These are phyloP conservation scores for Lepidurus couesii DNA, from an alignment of 1,140 invertebrate genomes.

Conservation along the genomic window DNA sequence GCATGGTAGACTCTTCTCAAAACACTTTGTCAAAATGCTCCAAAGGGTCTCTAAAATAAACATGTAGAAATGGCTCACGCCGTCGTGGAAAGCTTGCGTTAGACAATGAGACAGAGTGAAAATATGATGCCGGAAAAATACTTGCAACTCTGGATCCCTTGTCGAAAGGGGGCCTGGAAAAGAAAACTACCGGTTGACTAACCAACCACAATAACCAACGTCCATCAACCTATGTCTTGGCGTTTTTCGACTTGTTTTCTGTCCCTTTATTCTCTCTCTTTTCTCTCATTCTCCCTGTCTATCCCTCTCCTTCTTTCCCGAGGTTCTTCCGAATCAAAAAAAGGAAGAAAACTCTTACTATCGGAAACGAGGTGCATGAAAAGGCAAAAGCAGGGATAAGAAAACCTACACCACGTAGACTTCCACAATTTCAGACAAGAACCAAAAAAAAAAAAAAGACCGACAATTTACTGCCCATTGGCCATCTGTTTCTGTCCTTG, in stretches of 20 bases:
- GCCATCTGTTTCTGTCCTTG: slow-evolving; percentile 1
- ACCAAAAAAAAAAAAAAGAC: background rate
- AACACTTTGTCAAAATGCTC: background rate
- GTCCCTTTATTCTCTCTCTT: background rate
- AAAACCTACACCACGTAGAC: background rate
- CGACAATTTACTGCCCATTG: background rate
- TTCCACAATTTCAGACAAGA: background rate
- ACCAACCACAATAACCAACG: slow-evolving; percentile 17
- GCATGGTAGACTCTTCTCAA: background rate
- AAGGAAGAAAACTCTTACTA: background rate
- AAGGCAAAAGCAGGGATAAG: background rate
- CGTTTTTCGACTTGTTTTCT: background rate
- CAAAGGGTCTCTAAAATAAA: background rate
- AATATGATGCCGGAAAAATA: too few species aligned
- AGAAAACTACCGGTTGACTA: slow-evolving; percentile 2
- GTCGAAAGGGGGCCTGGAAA: background rate
- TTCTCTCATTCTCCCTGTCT: too few species aligned
- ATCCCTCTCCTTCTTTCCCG: too few species aligned
- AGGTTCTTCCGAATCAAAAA: too few species aligned
- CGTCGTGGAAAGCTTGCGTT: background rate
- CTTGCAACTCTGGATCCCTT: background rate
- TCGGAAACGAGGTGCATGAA: background rate
- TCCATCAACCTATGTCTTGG: slow-evolving; percentile 6
- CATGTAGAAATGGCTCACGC: background rate
- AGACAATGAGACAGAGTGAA: background rate